Evolutionary conservation across 2,797 vertebrate species (phyloP).

Genomic region (Molothrus aeneus): DNA sequence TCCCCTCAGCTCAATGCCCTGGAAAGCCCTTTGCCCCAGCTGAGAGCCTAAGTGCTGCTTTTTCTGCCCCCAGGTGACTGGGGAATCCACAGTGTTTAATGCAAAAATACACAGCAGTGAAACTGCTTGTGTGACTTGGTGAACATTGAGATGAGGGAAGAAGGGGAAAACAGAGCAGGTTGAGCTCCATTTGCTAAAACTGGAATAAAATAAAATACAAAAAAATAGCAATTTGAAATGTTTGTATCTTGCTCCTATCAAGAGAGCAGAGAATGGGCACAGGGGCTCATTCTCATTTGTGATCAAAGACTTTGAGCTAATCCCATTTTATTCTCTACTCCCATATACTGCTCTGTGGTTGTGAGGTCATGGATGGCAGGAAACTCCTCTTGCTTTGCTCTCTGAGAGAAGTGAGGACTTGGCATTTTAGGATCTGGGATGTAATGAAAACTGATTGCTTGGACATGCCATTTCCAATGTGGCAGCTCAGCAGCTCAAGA

Average conservation of each 20-base stretch:
- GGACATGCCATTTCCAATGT: fast-evolving
- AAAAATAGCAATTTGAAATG: not conserved
- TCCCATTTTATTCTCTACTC: not conserved
- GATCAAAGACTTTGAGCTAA: not conserved
- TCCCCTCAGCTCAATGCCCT: not conserved
- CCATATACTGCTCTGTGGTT: not conserved
- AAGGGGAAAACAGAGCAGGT: not conserved
- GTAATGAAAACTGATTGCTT: not conserved
- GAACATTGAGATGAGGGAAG: not conserved
- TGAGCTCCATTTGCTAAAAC: not conserved
- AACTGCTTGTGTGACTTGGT: not conserved
- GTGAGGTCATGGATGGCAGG: not conserved
- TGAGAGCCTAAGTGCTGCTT: not conserved
- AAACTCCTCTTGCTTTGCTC: not conserved
- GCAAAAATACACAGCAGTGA: not conserved
- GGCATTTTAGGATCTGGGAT: not conserved
- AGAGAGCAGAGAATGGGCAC: not conserved
- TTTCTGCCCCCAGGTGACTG: not conserved
- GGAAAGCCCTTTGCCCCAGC: not conserved
- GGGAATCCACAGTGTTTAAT: not conserved
- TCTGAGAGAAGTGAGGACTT: not conserved
- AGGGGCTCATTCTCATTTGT: not conserved
- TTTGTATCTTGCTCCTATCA: not conserved
- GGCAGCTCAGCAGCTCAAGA: not conserved
- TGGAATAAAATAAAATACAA: not conserved